Evolutionary conservation across 2,888 invertebrate genomes (phyloP).

Genomic region (Agonopterix arenella): DNA sequence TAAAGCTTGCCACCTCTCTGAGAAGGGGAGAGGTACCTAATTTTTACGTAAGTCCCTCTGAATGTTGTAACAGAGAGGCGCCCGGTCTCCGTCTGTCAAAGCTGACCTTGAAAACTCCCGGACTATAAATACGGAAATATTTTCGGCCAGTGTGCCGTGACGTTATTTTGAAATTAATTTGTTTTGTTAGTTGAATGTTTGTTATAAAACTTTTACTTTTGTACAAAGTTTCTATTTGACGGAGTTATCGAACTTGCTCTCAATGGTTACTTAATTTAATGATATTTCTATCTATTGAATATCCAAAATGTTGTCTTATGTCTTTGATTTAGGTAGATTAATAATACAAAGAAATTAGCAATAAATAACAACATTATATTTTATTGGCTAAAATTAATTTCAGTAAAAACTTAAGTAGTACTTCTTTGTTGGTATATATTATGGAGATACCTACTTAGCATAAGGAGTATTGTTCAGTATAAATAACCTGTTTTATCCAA

Average conservation of each 20-base stretch:
- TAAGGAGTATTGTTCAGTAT: too few relatives aligned
- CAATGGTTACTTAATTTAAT: neutral
- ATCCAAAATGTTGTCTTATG: conserved; percentile 25
- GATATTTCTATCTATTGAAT: neutral
- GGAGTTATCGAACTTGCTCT: neutral
- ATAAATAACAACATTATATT: too few relatives aligned
- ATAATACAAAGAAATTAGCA: too few relatives aligned
- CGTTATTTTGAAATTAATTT: conserved; percentile 42
- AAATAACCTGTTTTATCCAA: too few relatives aligned
- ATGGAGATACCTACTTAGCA: too few relatives aligned
- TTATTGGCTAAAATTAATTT: too few relatives aligned
- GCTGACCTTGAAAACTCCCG: conserved; percentile 63
- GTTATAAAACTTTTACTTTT: neutral
- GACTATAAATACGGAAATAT: conserved; percentile 73
- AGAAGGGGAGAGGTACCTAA: conserved; percentile 29
- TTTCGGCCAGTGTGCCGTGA: conserved; percentile 47
- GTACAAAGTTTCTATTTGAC: neutral
- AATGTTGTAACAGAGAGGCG: conserved; percentile 46
- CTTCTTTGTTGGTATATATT: too few relatives aligned
- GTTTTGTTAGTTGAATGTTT: conserved; percentile 22
- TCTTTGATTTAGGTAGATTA: too few relatives aligned
- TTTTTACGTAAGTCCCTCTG: conserved; percentile 58
- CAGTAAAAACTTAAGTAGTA: too few relatives aligned
- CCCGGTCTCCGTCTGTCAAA: conserved; percentile 55
- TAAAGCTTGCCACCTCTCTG: conserved; percentile 17